phyloP scores from a whole-genome alignment of 2,888 invertebrate species.

The Erannis defoliaria region DNA sequence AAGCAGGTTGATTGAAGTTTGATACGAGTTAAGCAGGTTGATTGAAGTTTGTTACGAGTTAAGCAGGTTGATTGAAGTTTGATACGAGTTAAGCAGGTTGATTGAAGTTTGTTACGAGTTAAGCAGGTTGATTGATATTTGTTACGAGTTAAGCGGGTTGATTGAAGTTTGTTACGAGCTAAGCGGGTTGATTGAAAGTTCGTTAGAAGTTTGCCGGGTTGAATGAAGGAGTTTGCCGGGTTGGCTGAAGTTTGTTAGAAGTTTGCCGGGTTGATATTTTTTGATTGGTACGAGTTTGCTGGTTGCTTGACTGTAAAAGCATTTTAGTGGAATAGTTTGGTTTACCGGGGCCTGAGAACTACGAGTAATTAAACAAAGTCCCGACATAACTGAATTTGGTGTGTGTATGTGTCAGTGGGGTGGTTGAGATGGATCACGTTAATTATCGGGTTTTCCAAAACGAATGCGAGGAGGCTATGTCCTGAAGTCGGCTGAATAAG shows the following conservation, averaged over 20 bases:
- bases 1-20: conserved; percentile 5
- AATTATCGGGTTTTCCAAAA: too few relatives aligned
- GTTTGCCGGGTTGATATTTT: neutral
- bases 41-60: neutral
- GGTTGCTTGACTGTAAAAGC: too few relatives aligned
- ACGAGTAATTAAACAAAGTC: too few relatives aligned
- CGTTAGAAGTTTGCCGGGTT: neutral
- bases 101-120: conserved; percentile 1
- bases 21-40: neutral
- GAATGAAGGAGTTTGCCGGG: neutral
- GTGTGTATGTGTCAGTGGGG: too few relatives aligned
- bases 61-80: neutral
- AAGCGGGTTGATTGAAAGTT: neutral
- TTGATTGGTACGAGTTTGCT: neutral
- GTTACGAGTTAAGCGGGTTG: neutral
- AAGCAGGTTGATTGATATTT: neutral
- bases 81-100: neutral
- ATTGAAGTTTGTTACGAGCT: neutral
- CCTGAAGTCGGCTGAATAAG: too few relatives aligned
- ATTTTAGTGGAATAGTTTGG: too few relatives aligned
- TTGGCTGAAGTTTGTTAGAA: neutral
- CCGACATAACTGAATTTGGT: too few relatives aligned
- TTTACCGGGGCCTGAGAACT: too few relatives aligned
- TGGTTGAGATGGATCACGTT: too few relatives aligned
- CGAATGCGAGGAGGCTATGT: too few relatives aligned